Evolutionary conservation across 1,140 invertebrate genomes (phyloP).

Genomic region (Drosophila simulans): DNA sequence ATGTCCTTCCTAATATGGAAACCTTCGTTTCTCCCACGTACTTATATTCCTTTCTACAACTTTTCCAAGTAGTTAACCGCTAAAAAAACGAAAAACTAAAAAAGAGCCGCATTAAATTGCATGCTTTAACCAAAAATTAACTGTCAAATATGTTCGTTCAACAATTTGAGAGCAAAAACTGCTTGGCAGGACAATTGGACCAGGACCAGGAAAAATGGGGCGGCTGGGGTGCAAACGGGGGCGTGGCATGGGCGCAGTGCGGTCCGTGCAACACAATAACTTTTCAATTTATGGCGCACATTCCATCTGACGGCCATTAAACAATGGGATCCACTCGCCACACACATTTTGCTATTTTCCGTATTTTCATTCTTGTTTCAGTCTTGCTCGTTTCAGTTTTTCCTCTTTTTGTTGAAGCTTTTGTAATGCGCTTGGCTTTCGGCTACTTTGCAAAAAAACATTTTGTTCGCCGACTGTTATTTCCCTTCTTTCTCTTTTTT

Average conservation of each 20-base stretch:
- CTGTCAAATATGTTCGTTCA: constrained; percentile 81
- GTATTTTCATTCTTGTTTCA: constrained; percentile 66
- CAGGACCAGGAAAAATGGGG: constrained; percentile 4
- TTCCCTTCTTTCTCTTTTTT: constrained; percentile 5
- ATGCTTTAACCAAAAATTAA: constrained; percentile 75
- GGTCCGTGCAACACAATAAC: constrained; percentile 74
- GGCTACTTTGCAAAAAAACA: constrained; percentile 79
- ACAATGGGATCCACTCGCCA: constrained; percentile 67
- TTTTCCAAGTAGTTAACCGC: neutral
- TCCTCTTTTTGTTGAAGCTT: constrained; percentile 15
- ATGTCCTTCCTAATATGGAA: too few species aligned
- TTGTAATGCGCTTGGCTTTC: constrained; percentile 59
- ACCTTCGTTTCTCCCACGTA: neutral
- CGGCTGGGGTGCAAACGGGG: neutral
- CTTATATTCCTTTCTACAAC: neutral
- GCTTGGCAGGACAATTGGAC: constrained; percentile 70
- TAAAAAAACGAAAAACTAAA: constrained; percentile 4
- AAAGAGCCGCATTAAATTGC: constrained; percentile 42
- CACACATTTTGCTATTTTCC: constrained; percentile 74
- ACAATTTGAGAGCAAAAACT: constrained; percentile 69
- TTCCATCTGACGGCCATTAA: constrained; percentile 82
- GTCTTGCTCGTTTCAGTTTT: constrained; percentile 20
- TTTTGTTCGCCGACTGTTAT: constrained; percentile 56
- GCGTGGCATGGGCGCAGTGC: constrained; percentile 20
- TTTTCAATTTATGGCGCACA: constrained; percentile 82